Evolutionary conservation across 2,113 vertebrate genomes (phyloP).

Genomic region (Lophochroa leadbeateri): DNA sequence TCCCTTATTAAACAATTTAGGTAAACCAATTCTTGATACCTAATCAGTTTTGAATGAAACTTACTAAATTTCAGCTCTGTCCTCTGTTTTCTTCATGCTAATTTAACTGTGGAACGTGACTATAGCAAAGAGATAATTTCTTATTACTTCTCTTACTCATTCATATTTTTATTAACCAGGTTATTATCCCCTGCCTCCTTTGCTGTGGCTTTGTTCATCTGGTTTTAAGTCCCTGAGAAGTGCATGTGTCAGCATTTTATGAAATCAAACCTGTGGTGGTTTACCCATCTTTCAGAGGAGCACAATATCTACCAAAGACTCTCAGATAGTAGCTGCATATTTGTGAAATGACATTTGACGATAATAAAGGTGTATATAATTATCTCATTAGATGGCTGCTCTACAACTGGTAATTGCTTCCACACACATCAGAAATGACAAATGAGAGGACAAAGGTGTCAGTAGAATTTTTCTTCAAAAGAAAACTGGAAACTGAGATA

Average conservation of each 20-base stretch:
- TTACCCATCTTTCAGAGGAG: background rate
- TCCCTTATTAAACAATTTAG: background rate
- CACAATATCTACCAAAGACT: background rate
- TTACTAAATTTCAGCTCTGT: background rate
- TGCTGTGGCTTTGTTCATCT: background rate
- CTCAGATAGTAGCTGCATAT: background rate
- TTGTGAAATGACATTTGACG: background rate
- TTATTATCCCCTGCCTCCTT: background rate
- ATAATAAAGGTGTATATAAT: background rate
- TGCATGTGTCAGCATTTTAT: background rate
- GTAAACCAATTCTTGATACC: background rate
- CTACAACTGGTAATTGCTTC: background rate
- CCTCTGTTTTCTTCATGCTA: background rate
- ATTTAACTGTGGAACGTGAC: background rate
- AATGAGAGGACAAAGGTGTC: background rate
- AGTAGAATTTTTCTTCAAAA: background rate
- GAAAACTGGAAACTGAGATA: background rate
- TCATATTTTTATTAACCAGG: background rate
- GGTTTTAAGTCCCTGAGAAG: background rate
- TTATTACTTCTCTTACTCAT: background rate
- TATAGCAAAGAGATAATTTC: background rate
- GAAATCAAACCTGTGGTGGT: background rate
- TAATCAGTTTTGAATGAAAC: background rate
- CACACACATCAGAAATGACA: background rate
- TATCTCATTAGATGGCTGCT: background rate